These are phyloP conservation scores for Salpingus planirostris DNA, from an alignment of 2,888 invertebrate species.

Conservation along the genomic window DNA sequence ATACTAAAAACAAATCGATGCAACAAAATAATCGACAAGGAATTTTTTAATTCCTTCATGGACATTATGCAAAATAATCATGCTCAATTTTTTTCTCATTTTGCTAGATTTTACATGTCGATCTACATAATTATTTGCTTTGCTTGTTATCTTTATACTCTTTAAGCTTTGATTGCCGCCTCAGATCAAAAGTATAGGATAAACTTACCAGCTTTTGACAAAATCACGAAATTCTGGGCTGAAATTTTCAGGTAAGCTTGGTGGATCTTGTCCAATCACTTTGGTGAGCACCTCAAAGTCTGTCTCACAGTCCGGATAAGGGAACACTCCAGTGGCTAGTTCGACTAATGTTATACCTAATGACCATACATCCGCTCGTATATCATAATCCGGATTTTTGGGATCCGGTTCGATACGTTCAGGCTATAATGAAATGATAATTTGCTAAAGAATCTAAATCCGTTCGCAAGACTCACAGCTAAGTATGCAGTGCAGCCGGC, in stretches of 20 bases:
- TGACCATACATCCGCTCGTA: constrained; percentile 99
- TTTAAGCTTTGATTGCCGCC: no score
- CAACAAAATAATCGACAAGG: no score
- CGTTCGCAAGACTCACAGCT: constrained; percentile 63
- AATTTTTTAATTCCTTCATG: no score
- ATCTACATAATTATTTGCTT: no score
- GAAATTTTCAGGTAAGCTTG: constrained; percentile 73
- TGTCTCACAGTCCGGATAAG: constrained; percentile 88
- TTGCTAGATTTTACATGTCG: no score
- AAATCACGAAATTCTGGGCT: constrained; percentile 82
- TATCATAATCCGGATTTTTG: constrained; percentile 91
- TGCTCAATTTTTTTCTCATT: no score
- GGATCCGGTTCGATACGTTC: constrained; percentile 95
- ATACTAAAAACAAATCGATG: no score
- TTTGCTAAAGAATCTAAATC: no score
- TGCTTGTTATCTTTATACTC: no score
- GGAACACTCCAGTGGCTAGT: constrained; percentile 92
- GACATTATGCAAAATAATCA: no score
- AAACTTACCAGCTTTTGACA: constrained; percentile 75
- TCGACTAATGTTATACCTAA: constrained; percentile 94
- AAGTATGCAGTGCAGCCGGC: constrained; percentile 99
- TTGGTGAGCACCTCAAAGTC: constrained; percentile 95
- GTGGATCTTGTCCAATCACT: constrained; percentile 82
- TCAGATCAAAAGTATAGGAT: no score
- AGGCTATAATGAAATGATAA: no score